A percentile compares a stretch with the other conserved stretches of the same genome.
Conservation (phyloP, 2,797 vertebrate species). For the Anableps anableps region DNA sequence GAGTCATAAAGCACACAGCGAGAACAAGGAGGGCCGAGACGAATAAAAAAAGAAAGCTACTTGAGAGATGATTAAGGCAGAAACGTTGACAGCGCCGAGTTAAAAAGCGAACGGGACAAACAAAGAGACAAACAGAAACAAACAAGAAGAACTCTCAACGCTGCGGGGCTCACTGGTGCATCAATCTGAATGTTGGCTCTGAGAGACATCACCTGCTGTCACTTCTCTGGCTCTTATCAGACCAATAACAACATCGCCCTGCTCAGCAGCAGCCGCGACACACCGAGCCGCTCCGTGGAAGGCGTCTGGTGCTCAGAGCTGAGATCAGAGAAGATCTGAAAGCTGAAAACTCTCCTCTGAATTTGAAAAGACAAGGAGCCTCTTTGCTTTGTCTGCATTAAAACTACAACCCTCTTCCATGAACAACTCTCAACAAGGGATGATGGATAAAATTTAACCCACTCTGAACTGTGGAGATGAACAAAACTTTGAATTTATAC, state of each 20-base stretch:
- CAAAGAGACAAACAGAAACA: slow-evolving; percentile 21
- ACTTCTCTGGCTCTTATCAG: slow-evolving; percentile 40
- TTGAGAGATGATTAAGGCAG: slow-evolving; percentile 43
- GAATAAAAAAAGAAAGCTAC: slow-evolving; percentile 16
- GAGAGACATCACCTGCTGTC: slow-evolving; percentile 56
- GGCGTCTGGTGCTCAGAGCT: slow-evolving; percentile 29
- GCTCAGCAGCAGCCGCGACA: slow-evolving; percentile 32
- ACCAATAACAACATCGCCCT: slow-evolving; percentile 54
- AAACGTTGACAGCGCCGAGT: slow-evolving; percentile 31
- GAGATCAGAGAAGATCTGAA: slow-evolving; percentile 35
- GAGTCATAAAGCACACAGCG: slow-evolving; percentile 30
- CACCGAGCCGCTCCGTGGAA: slow-evolving; percentile 18
- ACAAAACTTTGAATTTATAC: slow-evolving; percentile 1
- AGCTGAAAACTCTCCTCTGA: slow-evolving; percentile 33
- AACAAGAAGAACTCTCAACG: slow-evolving; percentile 36
- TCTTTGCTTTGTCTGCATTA: neutral
- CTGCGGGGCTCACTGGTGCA: slow-evolving; percentile 29
- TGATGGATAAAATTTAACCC: neutral
- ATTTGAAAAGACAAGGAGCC: slow-evolving; percentile 30
- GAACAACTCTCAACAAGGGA: neutral
- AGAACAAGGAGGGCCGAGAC: slow-evolving; percentile 20
- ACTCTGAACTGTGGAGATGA: neutral
- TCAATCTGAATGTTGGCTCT: slow-evolving; percentile 37
- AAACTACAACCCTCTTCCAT: slow-evolving; percentile 6
- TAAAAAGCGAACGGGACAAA: slow-evolving; percentile 5